Evolutionary conservation across 2,888 invertebrate species (phyloP).

Genomic region (Caenorhabditis sinica): DNA sequence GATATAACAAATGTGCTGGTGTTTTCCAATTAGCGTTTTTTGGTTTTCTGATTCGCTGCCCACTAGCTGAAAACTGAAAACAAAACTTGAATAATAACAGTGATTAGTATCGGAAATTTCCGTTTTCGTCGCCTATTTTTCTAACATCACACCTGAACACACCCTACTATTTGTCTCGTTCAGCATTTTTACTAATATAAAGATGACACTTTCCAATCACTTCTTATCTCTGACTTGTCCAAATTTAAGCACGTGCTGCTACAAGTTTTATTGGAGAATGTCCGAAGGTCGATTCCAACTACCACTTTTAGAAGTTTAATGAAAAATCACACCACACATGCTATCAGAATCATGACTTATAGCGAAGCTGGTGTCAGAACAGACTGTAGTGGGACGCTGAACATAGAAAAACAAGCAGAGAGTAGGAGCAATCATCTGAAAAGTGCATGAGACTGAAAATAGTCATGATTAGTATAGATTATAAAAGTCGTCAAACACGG

Average conservation of each 20-base stretch:
- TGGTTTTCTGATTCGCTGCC: background rate
- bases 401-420: background rate
- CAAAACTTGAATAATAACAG: background rate
- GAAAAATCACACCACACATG: background rate
- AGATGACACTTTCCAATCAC: background rate
- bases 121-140: background rate
- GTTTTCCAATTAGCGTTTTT: background rate
- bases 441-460: conserved; percentile 7
- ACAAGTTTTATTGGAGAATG: background rate
- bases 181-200: background rate
- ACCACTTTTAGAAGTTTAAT: background rate
- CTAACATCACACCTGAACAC: background rate
- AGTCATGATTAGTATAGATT: conserved; percentile 1
- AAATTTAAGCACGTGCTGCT: background rate
- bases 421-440: conserved; percentile 3
- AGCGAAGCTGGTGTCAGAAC: background rate
- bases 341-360: conserved; percentile 22
- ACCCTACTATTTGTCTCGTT: background rate
- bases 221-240: background rate
- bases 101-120: background rate
- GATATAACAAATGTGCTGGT: background rate
- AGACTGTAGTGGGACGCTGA: conserved; percentile 11
- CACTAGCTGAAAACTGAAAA: background rate
- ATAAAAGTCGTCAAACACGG: background rate
- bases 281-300: conserved; percentile 11